Percentiles rank a stretch among this genome's conserved stretches.
These are phyloP conservation scores for Apus apus DNA, from an alignment of 2,113 vertebrate genomes.

Conservation along the genomic window DNA sequence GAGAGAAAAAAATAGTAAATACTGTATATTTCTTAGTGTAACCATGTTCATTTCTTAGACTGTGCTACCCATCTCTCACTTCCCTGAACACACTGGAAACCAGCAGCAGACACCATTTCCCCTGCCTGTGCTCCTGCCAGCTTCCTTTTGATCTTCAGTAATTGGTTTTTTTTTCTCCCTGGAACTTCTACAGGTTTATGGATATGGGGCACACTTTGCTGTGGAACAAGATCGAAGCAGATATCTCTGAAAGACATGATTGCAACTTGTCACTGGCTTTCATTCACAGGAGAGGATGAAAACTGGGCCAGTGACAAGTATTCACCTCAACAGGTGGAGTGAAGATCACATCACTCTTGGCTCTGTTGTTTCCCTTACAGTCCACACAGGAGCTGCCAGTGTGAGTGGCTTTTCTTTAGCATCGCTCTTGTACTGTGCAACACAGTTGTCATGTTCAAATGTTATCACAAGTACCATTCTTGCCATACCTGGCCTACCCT, in stretches of 20 bases:
- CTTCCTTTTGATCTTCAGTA: neutral
- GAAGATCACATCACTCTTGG: neutral
- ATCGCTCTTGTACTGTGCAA: rapidly evolving
- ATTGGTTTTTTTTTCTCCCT: neutral
- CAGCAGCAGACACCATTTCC: neutral
- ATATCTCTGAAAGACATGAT: neutral
- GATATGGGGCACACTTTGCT: neutral
- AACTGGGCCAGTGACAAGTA: neutral
- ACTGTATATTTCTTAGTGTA: neutral
- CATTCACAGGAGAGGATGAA: neutral
- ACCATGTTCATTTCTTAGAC: neutral
- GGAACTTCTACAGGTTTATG: neutral
- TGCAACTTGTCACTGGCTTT: neutral
- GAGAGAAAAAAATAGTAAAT: neutral
- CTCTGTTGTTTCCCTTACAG: neutral
- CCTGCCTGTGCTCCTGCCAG: rapidly evolving
- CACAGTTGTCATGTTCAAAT: neutral
- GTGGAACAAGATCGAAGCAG: neutral
- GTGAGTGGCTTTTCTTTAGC: neutral
- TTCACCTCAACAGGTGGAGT: neutral
- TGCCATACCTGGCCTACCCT: neutral
- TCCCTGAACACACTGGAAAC: neutral
- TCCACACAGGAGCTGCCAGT: neutral
- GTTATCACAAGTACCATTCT: neutral
- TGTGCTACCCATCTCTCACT: neutral